phyloP scores from a whole-genome alignment of 2,888 invertebrate species.

The Cephonodes hylas region DNA sequence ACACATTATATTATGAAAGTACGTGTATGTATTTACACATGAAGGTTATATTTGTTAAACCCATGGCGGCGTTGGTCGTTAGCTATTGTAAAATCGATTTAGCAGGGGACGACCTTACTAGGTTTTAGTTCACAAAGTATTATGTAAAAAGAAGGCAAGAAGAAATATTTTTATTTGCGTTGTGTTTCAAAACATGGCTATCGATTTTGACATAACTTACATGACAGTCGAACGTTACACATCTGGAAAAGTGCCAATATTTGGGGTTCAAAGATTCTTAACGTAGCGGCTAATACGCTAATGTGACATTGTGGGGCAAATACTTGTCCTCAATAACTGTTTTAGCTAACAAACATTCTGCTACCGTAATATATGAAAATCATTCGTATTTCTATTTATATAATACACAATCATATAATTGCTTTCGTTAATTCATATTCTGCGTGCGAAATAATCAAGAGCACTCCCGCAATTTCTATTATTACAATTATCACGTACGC shows the following conservation, averaged over 20 bases:
- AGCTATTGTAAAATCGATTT: too few species aligned
- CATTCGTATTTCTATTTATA: neutral
- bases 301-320: neutral
- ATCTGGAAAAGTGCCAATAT: neutral
- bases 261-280: neutral
- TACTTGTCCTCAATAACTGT: neutral
- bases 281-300: neutral
- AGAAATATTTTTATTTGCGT: neutral
- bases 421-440: slow-evolving; percentile 12
- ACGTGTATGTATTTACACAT: neutral
- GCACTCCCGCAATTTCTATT: slow-evolving; percentile 33
- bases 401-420: neutral
- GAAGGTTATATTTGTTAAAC: neutral
- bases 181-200: neutral
- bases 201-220: neutral
- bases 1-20: too few species aligned
- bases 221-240: too few species aligned
- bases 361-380: neutral
- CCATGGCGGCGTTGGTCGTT: neutral
- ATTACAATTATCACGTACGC: slow-evolving; percentile 42
- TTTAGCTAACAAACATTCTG: neutral
- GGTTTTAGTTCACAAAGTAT: too few species aligned
- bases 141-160: too few species aligned
- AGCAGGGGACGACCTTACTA: too few species aligned
- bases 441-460: slow-evolving; percentile 17